Conservation (phyloP, 2,797 vertebrate genomes). For the Vespertilio murinus region DNA sequence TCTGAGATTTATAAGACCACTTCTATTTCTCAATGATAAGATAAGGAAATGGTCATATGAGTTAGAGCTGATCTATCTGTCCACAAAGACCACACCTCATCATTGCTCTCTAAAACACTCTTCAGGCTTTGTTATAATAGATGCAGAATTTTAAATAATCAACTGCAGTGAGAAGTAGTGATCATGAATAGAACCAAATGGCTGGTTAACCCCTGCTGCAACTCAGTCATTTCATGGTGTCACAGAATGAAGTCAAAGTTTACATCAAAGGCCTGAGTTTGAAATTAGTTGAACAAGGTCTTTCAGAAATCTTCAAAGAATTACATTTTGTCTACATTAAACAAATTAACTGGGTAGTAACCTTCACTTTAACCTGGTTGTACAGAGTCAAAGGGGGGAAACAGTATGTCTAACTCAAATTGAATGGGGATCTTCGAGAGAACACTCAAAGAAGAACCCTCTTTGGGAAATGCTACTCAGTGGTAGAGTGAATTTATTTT, state of each 20-base stretch:
- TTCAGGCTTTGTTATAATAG: not conserved
- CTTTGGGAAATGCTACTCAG: not conserved
- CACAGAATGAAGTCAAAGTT: not conserved
- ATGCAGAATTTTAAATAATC: not conserved
- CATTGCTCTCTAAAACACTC: not conserved
- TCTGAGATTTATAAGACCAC: constrained; percentile 53
- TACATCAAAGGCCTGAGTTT: not conserved
- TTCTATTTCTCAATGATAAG: not conserved
- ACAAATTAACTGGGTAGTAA: not conserved
- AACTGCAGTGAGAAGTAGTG: not conserved
- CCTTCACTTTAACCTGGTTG: not conserved
- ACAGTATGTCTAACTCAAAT: not conserved
- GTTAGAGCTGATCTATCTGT: not conserved
- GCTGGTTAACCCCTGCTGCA: not conserved
- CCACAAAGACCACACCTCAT: not conserved
- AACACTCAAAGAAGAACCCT: not conserved
- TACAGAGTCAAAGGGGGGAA: not conserved
- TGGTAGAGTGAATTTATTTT: not conserved
- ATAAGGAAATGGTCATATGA: not conserved
- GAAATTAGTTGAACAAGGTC: not conserved
- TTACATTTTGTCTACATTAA: not conserved
- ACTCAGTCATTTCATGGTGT: not conserved
- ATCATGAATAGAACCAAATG: not conserved
- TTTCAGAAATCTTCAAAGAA: constrained; percentile 29
- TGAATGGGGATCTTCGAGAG: not conserved